phyloP scores from a whole-genome alignment of 92 coral and sea anemone genomes.

The Palythoa grandiflora region DNA sequence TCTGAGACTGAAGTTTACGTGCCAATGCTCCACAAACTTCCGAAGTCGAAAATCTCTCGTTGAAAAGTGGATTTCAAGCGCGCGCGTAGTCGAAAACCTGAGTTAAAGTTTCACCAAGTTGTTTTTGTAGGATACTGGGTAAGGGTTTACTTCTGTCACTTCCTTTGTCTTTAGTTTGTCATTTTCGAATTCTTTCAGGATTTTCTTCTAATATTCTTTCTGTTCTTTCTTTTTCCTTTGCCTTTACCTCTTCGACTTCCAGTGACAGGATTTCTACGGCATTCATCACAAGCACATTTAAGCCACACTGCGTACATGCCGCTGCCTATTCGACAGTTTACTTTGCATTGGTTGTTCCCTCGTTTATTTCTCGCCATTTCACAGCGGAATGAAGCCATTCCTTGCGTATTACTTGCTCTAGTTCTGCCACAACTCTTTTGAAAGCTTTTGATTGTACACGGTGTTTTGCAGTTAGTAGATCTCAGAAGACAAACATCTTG shows the following conservation, averaged over 20 bases:
- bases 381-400: not conserved
- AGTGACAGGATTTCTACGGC: not conserved
- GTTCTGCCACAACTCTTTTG: not conserved
- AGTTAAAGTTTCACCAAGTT: not conserved
- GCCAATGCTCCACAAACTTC: too few species aligned
- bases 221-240: not conserved
- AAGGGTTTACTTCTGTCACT: not conserved
- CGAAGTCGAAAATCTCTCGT: too few species aligned
- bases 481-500: conserved; percentile 5
- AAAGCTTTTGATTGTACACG: conserved; percentile 3
- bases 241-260: not conserved
- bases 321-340: not conserved
- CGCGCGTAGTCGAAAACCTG: too few species aligned
- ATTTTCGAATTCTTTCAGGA: not conserved
- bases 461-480: conserved; percentile 8
- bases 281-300: conserved; percentile 14
- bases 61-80: too few species aligned
- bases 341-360: not conserved
- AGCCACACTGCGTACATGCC: conserved; percentile 6
- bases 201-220: not conserved
- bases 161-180: not conserved
- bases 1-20: too few species aligned
- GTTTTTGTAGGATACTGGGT: not conserved
- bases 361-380: not conserved
- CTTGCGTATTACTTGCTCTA: not conserved